These are phyloP conservation scores for Rhizoglyphus robini DNA, from an alignment of 1,140 invertebrate species.

Conservation along the genomic window DNA sequence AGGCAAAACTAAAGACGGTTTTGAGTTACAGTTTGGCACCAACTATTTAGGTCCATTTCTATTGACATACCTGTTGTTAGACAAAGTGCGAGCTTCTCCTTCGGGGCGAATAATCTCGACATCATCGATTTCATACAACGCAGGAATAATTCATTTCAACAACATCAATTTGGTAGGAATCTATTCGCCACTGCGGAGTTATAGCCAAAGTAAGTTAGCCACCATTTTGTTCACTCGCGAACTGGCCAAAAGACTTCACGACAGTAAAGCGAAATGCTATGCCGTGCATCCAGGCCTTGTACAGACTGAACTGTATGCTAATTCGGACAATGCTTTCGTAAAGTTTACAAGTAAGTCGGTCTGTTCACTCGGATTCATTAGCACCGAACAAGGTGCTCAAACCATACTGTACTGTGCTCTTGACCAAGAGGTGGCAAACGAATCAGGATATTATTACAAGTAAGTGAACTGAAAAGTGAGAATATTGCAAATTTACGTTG, in stretches of 20 bases:
- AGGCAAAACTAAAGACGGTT: constrained; percentile 54
- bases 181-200: constrained; percentile 40
- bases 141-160: constrained; percentile 12
- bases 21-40: constrained; percentile 52
- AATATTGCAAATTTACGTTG: background rate
- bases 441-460: constrained; percentile 18
- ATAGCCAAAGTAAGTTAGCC: constrained; percentile 71
- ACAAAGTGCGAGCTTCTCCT: constrained; percentile 35
- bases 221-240: constrained; percentile 74
- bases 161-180: constrained; percentile 24
- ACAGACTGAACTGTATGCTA: constrained; percentile 29
- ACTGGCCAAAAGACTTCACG: constrained; percentile 55
- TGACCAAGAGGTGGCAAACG: constrained; percentile 26
- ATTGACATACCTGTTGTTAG: constrained; percentile 63
- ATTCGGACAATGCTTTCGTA: constrained; percentile 13
- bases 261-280: constrained; percentile 17
- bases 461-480: background rate
- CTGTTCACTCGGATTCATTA: constrained; percentile 59
- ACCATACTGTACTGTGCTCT: constrained; percentile 55
- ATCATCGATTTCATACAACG: background rate
- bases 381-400: constrained; percentile 54
- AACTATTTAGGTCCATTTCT: constrained; percentile 38
- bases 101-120: constrained; percentile 15
- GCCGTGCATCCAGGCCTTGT: constrained; percentile 34
- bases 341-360: constrained; percentile 49